Percentiles rank a stretch among this genome's conserved stretches.
phyloP scores from a whole-genome alignment of 1,140 invertebrate species.

The Parapsyche elsis region DNA sequence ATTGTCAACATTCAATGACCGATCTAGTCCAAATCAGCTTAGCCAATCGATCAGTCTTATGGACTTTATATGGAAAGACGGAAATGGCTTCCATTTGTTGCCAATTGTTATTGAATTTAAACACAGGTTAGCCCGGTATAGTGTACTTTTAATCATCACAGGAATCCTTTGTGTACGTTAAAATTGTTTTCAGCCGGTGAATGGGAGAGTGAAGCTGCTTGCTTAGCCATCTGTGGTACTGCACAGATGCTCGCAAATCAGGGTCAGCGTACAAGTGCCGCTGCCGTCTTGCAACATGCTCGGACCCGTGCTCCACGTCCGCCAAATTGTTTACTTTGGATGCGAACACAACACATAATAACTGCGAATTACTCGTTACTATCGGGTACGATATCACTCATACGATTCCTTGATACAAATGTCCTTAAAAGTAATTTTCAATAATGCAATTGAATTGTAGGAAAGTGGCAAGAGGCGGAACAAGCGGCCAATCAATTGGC shows the following conservation, averaged over 20 bases:
- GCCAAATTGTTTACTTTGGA: conserved; percentile 51
- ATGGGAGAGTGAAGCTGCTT: conserved; percentile 52
- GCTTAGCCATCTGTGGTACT: conserved; percentile 47
- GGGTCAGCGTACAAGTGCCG: conserved; percentile 41
- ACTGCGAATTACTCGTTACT: conserved; percentile 46
- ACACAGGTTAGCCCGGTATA: conserved; percentile 64
- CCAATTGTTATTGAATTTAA: conserved; percentile 81
- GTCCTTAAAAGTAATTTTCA: background rate
- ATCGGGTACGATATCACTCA: conserved; percentile 36
- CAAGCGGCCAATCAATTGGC: conserved; percentile 78
- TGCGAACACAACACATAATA: conserved; percentile 54
- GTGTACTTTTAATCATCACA: too few relatives aligned
- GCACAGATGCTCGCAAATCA: conserved; percentile 43
- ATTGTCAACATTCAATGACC: conserved; percentile 84
- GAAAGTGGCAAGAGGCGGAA: conserved; percentile 82
- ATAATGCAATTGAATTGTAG: conserved; percentile 60
- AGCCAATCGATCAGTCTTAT: conserved; percentile 83
- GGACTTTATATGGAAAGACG: conserved; percentile 87
- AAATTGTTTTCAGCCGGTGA: conserved; percentile 42
- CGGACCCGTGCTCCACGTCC: conserved; percentile 44
- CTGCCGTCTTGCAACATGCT: conserved; percentile 49
- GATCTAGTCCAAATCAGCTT: conserved; percentile 83
- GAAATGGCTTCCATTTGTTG: conserved; percentile 83
- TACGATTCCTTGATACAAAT: background rate
- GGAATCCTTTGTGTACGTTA: too few relatives aligned